These are phyloP conservation scores for Acanthurus leucopareius DNA, from an alignment of 2,797 vertebrate genomes.

Conservation along the genomic window DNA sequence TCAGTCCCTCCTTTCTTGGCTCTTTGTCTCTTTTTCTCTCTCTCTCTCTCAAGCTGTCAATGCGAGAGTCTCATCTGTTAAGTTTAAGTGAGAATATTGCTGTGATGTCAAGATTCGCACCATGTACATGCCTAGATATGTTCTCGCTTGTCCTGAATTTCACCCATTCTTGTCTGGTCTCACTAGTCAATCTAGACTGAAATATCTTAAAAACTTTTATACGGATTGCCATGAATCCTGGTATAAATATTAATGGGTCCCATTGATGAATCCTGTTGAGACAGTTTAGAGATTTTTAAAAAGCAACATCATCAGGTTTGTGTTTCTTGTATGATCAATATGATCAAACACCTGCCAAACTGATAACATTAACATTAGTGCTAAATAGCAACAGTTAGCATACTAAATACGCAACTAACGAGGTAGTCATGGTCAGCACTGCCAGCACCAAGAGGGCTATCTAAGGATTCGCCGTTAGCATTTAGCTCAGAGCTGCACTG, in stretches of 20 bases:
- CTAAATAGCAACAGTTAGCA: background rate
- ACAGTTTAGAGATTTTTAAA: background rate
- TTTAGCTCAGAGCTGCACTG: background rate
- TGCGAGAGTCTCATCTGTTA: no score
- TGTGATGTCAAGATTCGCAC: no score
- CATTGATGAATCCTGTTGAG: background rate
- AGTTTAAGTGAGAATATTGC: no score
- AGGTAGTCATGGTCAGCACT: background rate
- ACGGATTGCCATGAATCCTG: background rate
- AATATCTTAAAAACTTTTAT: background rate
- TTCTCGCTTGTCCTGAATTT: no score
- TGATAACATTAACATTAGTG: no score
- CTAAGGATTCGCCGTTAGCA: background rate
- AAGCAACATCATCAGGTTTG: background rate
- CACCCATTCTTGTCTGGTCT: no score
- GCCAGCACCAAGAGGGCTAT: background rate
- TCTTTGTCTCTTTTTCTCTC: no score
- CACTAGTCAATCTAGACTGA: background rate
- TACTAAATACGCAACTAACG: background rate
- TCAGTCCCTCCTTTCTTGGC: no score
- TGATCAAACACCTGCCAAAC: background rate
- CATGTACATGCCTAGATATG: no score
- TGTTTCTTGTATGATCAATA: background rate
- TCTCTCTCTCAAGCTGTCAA: no score
- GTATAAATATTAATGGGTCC: background rate